Percentiles rank a stretch among this genome's conserved stretches.
phyloP scores from a whole-genome alignment of 2,888 invertebrate species.

The Geophilus truncorum region DNA sequence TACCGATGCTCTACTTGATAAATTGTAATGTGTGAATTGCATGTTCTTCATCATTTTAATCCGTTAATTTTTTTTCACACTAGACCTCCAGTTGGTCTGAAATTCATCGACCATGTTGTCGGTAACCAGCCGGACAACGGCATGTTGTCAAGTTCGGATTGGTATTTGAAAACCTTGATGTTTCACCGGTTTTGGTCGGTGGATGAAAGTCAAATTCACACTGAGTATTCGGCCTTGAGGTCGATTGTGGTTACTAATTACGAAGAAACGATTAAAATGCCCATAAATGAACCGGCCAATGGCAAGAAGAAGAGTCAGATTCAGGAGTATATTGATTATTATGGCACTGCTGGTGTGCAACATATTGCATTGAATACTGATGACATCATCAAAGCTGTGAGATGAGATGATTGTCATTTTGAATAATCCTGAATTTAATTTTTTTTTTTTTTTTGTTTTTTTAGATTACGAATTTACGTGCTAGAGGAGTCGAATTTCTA shows the following conservation, averaged over 20 bases:
- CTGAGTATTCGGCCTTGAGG: conserved; percentile 91
- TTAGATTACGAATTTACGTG: conserved; percentile 59
- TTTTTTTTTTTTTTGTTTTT: no score
- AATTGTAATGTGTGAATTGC: conserved; percentile 43
- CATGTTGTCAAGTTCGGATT: conserved; percentile 85
- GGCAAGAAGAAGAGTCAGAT: conserved; percentile 97
- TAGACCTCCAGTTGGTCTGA: conserved; percentile 66
- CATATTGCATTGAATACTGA: conserved; percentile 95
- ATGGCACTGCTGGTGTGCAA: conserved; percentile 96
- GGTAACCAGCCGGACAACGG: conserved; percentile 91
- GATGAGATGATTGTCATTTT: no score
- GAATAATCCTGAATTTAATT: no score
- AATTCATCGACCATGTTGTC: conserved; percentile 94
- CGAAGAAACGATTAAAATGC: conserved; percentile 96
- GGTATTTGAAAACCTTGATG: conserved; percentile 67
- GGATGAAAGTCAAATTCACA: conserved; percentile 91
- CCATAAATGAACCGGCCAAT: conserved; percentile 93
- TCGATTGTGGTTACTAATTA: conserved; percentile 96
- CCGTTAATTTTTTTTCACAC: neutral
- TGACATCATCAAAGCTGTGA: conserved; percentile 80
- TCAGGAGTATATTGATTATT: conserved; percentile 92
- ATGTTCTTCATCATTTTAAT: neutral
- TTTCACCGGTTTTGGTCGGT: conserved; percentile 96
- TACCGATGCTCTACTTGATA: conserved; percentile 43
- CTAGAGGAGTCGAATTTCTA: conserved; percentile 84